A percentile compares a stretch with the other conserved stretches of the same genome.
Evolutionary conservation across 2,888 invertebrate species (phyloP).

Genomic region (Glyphotaelius pellucidus): DNA sequence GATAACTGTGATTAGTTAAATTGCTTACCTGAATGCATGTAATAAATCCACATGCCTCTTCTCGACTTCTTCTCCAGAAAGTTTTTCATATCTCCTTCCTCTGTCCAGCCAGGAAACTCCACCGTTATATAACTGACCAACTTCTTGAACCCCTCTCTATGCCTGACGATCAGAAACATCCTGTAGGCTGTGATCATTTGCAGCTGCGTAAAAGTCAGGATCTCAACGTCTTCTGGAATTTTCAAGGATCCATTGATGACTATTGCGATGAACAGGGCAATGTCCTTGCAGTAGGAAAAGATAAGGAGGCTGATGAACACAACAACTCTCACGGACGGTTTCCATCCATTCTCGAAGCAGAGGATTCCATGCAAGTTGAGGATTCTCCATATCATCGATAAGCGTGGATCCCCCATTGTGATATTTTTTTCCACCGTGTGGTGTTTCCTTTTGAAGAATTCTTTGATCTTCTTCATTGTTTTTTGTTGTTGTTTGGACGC

Average conservation of each 20-base stretch:
- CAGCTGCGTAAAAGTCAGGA: conserved; percentile 59
- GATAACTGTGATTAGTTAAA: background rate
- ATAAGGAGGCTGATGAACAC: conserved; percentile 29
- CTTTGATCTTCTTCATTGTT: conserved; percentile 19
- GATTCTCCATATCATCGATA: conserved; percentile 51
- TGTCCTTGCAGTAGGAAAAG: conserved; percentile 51
- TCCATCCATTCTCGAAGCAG: conserved; percentile 57
- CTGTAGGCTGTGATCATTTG: conserved; percentile 59
- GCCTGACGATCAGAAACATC: conserved; percentile 51
- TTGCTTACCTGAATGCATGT: conserved; percentile 49
- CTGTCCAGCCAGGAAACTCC: conserved; percentile 61
- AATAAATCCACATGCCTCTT: conserved; percentile 58
- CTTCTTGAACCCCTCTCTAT: conserved; percentile 47
- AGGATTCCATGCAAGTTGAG: conserved; percentile 55
- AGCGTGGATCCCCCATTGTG: conserved; percentile 35
- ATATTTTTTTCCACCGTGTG: background rate
- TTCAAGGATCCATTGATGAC: conserved; percentile 46
- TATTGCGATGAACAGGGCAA: conserved; percentile 10
- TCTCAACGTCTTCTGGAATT: conserved; percentile 57
- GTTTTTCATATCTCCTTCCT: conserved; percentile 23
- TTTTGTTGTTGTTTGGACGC: background rate
- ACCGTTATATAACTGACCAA: conserved; percentile 47
- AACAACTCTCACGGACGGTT: conserved; percentile 6
- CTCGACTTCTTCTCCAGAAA: conserved; percentile 44
- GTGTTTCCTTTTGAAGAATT: background rate